These are phyloP conservation scores for Gadopsis marmoratus DNA, from an alignment of 2,797 vertebrate genomes.

Conservation along the genomic window DNA sequence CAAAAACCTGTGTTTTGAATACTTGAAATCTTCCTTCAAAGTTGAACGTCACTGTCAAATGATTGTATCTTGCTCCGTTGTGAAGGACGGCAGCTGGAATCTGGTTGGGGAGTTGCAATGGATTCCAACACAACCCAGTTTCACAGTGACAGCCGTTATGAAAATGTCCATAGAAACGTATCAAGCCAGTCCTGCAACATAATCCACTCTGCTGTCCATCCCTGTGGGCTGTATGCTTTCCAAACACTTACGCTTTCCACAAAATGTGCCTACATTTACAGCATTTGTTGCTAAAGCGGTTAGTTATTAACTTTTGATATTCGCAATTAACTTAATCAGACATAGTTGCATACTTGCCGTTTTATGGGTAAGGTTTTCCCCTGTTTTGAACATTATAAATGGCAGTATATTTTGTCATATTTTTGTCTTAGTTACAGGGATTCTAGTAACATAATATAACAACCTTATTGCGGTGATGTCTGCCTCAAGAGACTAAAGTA, in stretches of 20 bases:
- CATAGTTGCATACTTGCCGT: neutral
- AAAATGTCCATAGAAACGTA: neutral
- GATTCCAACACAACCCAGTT: conserved; percentile 10
- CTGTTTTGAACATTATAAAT: neutral
- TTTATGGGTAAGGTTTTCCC: neutral
- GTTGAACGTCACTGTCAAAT: neutral
- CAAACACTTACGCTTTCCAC: neutral
- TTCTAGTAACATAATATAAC: neutral
- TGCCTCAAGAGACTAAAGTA: conserved; percentile 20
- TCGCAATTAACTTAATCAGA: neutral
- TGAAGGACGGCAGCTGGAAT: conserved; percentile 5
- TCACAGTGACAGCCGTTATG: neutral
- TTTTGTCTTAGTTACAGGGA: neutral
- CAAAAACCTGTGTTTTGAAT: conserved; percentile 15
- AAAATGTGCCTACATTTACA: neutral
- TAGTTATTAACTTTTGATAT: neutral
- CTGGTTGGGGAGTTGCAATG: neutral
- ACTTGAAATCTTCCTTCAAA: conserved; percentile 9
- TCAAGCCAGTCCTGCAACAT: conserved; percentile 1
- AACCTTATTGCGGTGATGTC: conserved; percentile 1
- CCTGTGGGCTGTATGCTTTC: neutral
- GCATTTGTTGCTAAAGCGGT: neutral
- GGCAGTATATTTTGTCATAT: neutral
- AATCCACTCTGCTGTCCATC: neutral
- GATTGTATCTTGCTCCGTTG: neutral